Evolutionary conservation across 2,797 vertebrate species (phyloP).

Genomic region (Halcyon badia): DNA sequence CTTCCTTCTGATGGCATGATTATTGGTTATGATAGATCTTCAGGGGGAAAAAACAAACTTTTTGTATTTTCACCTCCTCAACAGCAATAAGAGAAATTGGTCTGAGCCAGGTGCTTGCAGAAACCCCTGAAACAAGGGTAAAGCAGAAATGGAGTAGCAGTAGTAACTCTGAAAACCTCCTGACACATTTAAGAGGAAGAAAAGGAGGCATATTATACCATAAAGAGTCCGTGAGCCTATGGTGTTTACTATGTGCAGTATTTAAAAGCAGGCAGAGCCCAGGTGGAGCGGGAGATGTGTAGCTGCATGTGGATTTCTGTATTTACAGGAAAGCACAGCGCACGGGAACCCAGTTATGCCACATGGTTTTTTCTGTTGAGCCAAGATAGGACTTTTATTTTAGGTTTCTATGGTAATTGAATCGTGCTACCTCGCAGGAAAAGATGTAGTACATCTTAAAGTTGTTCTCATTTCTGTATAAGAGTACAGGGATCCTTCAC

Average conservation of each 20-base stretch:
- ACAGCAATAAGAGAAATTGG: not conserved
- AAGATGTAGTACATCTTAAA: not conserved
- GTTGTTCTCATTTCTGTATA: not conserved
- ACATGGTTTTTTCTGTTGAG: not conserved
- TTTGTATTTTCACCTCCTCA: not conserved
- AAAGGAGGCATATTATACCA: not conserved
- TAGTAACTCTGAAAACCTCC: not conserved
- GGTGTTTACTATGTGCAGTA: not conserved
- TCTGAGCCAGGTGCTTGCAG: not conserved
- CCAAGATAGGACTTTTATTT: not conserved
- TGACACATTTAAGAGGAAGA: not conserved
- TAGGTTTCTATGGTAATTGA: not conserved
- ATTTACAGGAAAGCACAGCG: not conserved
- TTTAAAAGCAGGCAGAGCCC: not conserved
- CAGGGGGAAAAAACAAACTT: not conserved
- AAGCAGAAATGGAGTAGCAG: not conserved
- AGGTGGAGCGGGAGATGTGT: fast-evolving
- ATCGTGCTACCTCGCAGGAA: not conserved
- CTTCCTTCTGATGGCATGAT: not conserved
- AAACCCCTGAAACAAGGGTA: not conserved
- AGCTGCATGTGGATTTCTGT: not conserved
- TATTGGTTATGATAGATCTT: not conserved
- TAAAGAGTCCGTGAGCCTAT: not conserved
- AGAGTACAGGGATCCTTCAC: not conserved
- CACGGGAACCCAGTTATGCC: not conserved